A percentile compares a stretch with the other conserved stretches of the same genome.
These are phyloP conservation scores for Isotomurus palustris DNA, from an alignment of 2,888 invertebrate genomes.

Conservation along the genomic window DNA sequence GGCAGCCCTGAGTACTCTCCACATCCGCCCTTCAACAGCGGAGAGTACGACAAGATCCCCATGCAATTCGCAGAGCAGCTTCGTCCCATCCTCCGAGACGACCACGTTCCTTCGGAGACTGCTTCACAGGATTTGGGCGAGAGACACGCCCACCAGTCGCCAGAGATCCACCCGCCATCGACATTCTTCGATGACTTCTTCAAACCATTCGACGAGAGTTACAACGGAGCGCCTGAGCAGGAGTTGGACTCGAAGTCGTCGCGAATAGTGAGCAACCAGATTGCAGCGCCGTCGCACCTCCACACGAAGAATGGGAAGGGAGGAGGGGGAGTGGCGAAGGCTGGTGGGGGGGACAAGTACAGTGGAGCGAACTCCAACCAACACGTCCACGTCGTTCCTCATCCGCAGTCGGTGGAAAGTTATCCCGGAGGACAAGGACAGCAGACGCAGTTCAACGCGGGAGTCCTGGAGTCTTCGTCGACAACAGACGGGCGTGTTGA, in stretches of 20 bases:
- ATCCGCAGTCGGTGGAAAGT: no score
- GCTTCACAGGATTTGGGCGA: constrained; percentile 9
- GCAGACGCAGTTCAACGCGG: no score
- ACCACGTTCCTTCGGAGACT: not conserved
- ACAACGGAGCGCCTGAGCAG: constrained; percentile 14
- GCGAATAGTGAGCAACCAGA: not conserved
- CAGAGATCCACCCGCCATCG: constrained; percentile 41
- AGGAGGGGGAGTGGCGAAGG: no score
- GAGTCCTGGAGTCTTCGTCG: no score
- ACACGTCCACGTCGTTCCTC: constrained; percentile 7
- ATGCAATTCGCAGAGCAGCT: constrained; percentile 41
- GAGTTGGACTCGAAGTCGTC: constrained; percentile 9
- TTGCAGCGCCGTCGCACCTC: not conserved
- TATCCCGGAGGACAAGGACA: no score
- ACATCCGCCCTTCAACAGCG: constrained; percentile 9
- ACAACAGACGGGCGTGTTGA: not conserved
- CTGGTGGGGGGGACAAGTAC: constrained; percentile 7
- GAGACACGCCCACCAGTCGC: constrained; percentile 37
- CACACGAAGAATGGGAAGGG: no score
- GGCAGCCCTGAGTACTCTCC: not conserved
- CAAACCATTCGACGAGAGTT: constrained; percentile 39
- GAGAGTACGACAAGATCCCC: constrained; percentile 43
- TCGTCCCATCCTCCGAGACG: constrained; percentile 30
- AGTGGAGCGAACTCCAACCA: constrained; percentile 9
- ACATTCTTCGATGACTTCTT: constrained; percentile 44